A percentile compares a stretch with the other conserved stretches of the same genome.
Conservation (phyloP, 2,113 vertebrate genomes). For the Myrmophylax atrothorax region DNA sequence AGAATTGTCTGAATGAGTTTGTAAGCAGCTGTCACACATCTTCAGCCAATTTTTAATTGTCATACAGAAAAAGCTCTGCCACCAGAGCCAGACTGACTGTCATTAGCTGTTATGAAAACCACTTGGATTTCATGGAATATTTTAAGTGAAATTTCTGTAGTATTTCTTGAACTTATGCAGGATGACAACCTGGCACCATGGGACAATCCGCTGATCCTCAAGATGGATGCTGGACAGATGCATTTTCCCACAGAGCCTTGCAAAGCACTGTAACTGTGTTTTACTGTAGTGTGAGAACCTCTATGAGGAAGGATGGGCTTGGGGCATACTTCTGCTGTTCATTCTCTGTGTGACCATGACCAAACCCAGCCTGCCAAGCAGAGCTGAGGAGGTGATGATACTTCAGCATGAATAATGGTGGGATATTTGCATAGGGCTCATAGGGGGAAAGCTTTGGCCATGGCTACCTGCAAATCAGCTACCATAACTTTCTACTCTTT, state of each 20-base stretch:
- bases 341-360: too few species aligned
- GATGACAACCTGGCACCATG: not conserved
- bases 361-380: too few species aligned
- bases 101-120: not conserved
- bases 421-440: too few species aligned
- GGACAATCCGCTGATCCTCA: not conserved
- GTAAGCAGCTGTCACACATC: conserved; percentile 23
- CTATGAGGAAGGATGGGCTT: not conserved
- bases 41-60: conserved; percentile 26
- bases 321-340: too few species aligned
- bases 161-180: not conserved
- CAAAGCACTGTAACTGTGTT: not conserved
- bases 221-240: not conserved
- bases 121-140: not conserved
- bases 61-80: not conserved
- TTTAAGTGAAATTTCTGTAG: not conserved
- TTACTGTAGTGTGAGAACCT: not conserved
- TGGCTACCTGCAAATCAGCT: not conserved
- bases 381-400: too few species aligned
- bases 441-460: too few species aligned
- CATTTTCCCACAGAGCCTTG: not conserved
- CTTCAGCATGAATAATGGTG: too few species aligned
- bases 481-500: not conserved
- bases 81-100: not conserved
- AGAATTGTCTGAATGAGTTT: conserved; percentile 4